Percentiles rank a stretch among this genome's conserved stretches.
phyloP scores from a whole-genome alignment of 1,140 invertebrate genomes.

The Paralvinella palmiformis region DNA sequence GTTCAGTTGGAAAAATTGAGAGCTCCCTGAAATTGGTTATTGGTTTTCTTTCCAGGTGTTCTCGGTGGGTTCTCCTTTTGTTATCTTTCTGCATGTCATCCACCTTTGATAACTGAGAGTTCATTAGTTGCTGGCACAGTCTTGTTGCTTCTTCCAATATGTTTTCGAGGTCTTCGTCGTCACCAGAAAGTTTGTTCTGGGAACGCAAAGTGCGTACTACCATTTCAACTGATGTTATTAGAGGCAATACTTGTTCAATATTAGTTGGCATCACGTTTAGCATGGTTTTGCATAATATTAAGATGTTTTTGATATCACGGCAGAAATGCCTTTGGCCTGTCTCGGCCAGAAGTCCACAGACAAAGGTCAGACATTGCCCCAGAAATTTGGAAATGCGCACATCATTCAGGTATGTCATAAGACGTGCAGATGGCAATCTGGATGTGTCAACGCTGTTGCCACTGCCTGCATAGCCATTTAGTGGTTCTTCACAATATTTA shows the following conservation, averaged over 20 bases:
- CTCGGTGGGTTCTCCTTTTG: not conserved
- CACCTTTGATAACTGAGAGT: not conserved
- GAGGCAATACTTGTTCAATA: not conserved
- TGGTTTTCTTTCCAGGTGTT: slow-evolving; percentile 27
- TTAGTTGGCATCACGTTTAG: not conserved
- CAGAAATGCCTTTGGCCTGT: not conserved
- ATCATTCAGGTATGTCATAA: not conserved
- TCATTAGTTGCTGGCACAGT: not conserved
- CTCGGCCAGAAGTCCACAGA: not conserved
- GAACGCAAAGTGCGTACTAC: not conserved
- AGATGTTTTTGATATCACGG: not conserved
- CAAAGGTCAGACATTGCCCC: not conserved
- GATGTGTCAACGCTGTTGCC: too few relatives aligned
- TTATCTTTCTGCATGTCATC: not conserved
- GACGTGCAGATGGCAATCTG: not conserved
- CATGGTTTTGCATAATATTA: not conserved
- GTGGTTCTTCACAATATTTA: too few relatives aligned
- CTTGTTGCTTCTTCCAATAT: not conserved
- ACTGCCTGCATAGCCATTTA: too few relatives aligned
- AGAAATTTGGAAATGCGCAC: not conserved
- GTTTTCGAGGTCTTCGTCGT: not conserved
- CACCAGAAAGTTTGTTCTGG: not conserved
- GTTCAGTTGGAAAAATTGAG: slow-evolving; percentile 19
- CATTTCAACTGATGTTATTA: not conserved
- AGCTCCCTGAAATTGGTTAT: slow-evolving; percentile 31